Evolutionary conservation across 2,797 vertebrate species (phyloP).

Genomic region (Gorsachius magnificus): DNA sequence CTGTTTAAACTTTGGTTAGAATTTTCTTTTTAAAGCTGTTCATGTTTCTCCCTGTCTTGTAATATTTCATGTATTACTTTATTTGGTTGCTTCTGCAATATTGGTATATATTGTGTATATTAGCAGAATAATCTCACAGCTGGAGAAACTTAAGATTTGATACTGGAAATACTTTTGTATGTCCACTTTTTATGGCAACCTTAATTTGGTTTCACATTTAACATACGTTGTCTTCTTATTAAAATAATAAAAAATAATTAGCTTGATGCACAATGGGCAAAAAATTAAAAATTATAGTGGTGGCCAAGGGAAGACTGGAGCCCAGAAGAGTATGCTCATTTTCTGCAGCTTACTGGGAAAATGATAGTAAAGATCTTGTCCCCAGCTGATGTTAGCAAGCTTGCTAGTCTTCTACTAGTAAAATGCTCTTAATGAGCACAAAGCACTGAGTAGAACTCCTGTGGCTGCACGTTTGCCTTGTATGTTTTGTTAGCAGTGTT

Average conservation of each 20-base stretch:
- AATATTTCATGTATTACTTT: not conserved
- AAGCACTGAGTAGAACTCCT: not conserved
- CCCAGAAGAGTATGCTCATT: not conserved
- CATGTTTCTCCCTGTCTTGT: not conserved
- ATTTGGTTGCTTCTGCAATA: not conserved
- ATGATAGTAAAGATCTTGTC: not conserved
- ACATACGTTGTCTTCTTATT: not conserved
- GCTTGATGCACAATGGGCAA: not conserved
- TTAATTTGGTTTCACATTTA: not conserved
- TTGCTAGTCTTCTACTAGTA: not conserved
- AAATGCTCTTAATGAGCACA: not conserved
- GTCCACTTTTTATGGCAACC: not conserved
- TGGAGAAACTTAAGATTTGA: not conserved
- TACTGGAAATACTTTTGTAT: not conserved
- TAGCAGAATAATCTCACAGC: not conserved
- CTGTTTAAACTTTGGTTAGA: not conserved
- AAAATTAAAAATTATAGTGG: not conserved
- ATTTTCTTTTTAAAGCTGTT: not conserved
- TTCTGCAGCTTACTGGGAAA: not conserved
- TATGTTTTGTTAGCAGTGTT: not conserved
- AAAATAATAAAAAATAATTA: not conserved
- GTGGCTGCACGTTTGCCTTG: not conserved
- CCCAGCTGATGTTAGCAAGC: not conserved
- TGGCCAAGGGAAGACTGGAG: not conserved
- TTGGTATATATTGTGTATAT: not conserved